Evolutionary conservation across 2,113 vertebrate genomes (phyloP).

Genomic region (Psilopogon haemacephalus): DNA sequence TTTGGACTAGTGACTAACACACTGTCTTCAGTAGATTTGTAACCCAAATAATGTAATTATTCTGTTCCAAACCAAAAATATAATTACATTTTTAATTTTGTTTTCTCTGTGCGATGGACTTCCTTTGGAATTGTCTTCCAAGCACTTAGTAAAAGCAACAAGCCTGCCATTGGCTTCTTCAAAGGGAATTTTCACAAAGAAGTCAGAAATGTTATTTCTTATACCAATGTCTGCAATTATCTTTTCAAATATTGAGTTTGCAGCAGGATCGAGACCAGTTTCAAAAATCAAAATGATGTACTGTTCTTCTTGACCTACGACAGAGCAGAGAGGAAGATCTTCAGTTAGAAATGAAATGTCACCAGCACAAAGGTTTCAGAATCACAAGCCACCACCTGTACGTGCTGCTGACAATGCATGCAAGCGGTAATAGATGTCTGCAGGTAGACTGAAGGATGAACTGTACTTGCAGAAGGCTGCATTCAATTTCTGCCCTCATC

Average conservation of each 20-base stretch:
- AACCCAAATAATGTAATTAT: background rate
- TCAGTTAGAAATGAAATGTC: background rate
- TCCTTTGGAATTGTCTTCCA: conserved; percentile 81
- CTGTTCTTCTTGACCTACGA: conserved; percentile 87
- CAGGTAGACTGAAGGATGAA: background rate
- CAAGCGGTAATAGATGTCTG: background rate
- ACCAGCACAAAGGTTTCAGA: background rate
- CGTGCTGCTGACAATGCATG: background rate
- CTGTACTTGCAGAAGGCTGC: background rate
- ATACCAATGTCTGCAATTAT: conserved; percentile 87
- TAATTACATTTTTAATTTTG: conserved; percentile 79
- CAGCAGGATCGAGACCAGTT: conserved; percentile 83
- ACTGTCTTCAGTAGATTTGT: background rate
- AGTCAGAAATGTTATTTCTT: conserved; percentile 83
- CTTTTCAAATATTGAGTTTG: conserved; percentile 89
- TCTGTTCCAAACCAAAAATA: background rate
- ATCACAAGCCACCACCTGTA: rapidly evolving
- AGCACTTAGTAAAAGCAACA: conserved; percentile 90
- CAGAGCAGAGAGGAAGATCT: conserved; percentile 2
- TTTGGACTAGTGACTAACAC: background rate
- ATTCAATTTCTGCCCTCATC: background rate
- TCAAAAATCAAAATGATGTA: conserved; percentile 97
- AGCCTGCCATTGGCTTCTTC: conserved; percentile 93
- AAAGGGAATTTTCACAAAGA: conserved; percentile 88
- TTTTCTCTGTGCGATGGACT: conserved; percentile 75